Conservation (phyloP, 2,797 vertebrate genomes). For the Thripadectes ignobilis region DNA sequence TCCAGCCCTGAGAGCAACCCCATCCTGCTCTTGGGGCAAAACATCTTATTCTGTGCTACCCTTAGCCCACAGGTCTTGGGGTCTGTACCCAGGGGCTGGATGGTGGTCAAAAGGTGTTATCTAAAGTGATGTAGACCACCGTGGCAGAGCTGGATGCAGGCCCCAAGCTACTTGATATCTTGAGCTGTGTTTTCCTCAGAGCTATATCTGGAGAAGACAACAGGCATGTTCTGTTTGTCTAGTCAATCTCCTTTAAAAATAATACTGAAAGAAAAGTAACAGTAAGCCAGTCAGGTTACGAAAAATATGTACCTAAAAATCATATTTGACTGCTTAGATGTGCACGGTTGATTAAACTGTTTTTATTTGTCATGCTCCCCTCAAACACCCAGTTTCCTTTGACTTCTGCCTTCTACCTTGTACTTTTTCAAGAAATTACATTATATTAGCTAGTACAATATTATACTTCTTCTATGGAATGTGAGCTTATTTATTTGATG, state of each 20-base stretch:
- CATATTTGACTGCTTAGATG: not conserved
- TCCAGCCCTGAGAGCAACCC: not conserved
- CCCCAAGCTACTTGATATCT: not conserved
- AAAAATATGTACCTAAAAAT: not conserved
- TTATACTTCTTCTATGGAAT: not conserved
- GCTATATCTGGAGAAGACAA: not conserved
- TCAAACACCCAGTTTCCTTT: not conserved
- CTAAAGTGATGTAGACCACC: not conserved
- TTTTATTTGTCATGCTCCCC: not conserved
- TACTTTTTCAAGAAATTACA: not conserved
- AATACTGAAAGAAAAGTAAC: not conserved
- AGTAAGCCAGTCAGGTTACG: not conserved
- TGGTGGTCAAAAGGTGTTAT: rapidly evolving
- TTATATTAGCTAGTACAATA: not conserved
- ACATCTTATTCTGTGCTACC: no score
- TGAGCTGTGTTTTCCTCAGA: not conserved
- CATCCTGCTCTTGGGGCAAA: not conserved
- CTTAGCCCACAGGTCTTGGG: not conserved
- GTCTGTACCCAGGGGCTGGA: not conserved
- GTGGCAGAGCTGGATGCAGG: not conserved
- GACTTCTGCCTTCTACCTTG: not conserved
- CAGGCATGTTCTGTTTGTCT: not conserved
- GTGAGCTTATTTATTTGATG: not conserved
- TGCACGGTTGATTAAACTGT: not conserved
- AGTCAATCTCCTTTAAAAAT: not conserved